These are phyloP conservation scores for Agrotis segetum DNA, from an alignment of 2,888 invertebrate genomes.

Conservation along the genomic window DNA sequence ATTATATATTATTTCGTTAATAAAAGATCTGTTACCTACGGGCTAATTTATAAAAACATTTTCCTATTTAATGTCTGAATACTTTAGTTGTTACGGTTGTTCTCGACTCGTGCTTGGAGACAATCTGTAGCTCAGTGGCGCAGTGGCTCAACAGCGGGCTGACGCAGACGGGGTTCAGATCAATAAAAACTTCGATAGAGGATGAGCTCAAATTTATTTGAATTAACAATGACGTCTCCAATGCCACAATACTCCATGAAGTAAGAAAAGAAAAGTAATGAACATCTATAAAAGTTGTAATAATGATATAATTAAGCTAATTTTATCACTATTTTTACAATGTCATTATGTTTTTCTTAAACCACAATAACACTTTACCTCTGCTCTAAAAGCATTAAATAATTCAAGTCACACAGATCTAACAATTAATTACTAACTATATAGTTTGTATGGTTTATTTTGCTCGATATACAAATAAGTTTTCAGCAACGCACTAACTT, in stretches of 20 bases:
- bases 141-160: slow-evolving; percentile 40
- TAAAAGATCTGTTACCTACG: slow-evolving; percentile 61
- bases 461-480: slow-evolving; percentile 90
- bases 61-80: slow-evolving; percentile 39
- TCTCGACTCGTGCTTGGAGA: slow-evolving; percentile 66
- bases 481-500: slow-evolving; percentile 81
- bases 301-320: slow-evolving; percentile 91
- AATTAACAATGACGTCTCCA: slow-evolving; percentile 91
- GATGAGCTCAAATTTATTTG: slow-evolving; percentile 91
- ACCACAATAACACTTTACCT: slow-evolving; percentile 90
- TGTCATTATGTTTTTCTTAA: slow-evolving; percentile 91
- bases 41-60: slow-evolving; percentile 59
- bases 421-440: slow-evolving; percentile 91
- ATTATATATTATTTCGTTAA: slow-evolving; percentile 58
- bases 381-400: slow-evolving; percentile 90
- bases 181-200: slow-evolving; percentile 89
- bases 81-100: slow-evolving; percentile 32
- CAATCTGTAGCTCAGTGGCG: slow-evolving; percentile 42
- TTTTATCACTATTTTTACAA: slow-evolving; percentile 91
- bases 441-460: slow-evolving; percentile 89
- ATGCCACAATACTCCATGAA: slow-evolving; percentile 91
- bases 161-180: slow-evolving; percentile 71
- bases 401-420: slow-evolving; percentile 91
- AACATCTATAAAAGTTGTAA: slow-evolving; percentile 91
- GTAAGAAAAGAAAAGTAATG: slow-evolving; percentile 90